Evolutionary conservation across 2,113 vertebrate genomes (phyloP), one percentile per base, ranked within the genome.

Genomic region (Balaeniceps rex): DNA sequence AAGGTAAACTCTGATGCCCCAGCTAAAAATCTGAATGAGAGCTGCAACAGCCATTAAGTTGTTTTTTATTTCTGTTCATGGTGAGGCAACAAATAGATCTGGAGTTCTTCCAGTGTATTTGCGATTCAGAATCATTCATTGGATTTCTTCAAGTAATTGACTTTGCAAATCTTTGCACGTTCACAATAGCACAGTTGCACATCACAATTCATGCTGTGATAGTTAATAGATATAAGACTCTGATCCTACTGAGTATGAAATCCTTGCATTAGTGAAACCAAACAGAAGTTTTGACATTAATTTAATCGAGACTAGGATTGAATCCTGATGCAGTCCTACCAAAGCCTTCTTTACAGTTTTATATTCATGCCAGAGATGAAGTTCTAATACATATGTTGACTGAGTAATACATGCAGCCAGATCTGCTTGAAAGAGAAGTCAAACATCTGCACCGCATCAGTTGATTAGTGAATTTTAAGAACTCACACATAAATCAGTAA

Each of bases 181-280:
- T 94, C 84, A 85, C 77, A 93, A 87, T 69, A 89, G 54, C 95
- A 91, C 83, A 94, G 88, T 88, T 94, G 87, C 68, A 63, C 74
- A 61, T 72, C 64, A 63, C 75, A 63, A 7, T 70, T 94, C 92
- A 81, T 44, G 71, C 93, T 90, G 90, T 63, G 82, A 79, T 54
- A 42, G 71, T 90, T 94, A 81, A 83, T 83, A 92, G 92, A 74
- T 54, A 46, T 8, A 65, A 82, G 69, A 21, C 21, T 66, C 65
- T 65, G 49, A 70, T 83, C 63, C 58, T 83, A 74, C 38, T 17
- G 34, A 75, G 68, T 90, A 86, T 66, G 78, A 96, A 95, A 96
- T 92, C 49, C 29, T 88, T 46, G 33, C 25, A 63, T 72, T 66
- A 92, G 31, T 77, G 46, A 90, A 80, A 88, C 36, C 46, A 84